phyloP scores from a whole-genome alignment of 1,140 invertebrate species.

The Drosophila elegans region DNA sequence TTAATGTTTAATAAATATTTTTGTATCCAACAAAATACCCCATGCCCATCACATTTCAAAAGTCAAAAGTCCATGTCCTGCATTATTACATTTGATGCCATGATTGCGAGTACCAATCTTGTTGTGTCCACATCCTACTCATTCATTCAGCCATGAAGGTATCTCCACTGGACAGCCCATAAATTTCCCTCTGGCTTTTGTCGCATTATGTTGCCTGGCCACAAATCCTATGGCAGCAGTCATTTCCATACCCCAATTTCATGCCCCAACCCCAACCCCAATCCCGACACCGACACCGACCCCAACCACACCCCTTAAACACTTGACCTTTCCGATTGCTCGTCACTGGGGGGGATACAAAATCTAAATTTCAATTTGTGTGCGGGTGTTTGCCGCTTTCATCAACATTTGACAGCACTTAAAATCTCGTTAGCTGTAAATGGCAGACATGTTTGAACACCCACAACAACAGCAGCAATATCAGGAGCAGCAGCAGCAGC shows the following conservation, averaged over 20 bases:
- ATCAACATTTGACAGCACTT: conserved; percentile 53
- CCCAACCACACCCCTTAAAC: background rate
- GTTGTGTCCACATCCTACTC: background rate
- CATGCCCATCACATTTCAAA: background rate
- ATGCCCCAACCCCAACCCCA: background rate
- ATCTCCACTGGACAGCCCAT: background rate
- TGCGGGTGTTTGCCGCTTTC: conserved; percentile 17
- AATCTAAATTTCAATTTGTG: conserved; percentile 32
- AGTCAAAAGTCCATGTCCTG: background rate
- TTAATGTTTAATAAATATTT: too few relatives aligned
- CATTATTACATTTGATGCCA: conserved; percentile 1
- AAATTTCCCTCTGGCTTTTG: conserved; percentile 2
- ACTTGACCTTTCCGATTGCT: conserved; percentile 16
- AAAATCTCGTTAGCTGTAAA: conserved; percentile 55
- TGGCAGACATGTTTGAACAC: conserved; percentile 41
- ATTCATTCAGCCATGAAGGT: conserved; percentile 6
- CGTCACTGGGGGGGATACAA: background rate
- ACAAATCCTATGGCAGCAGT: conserved; percentile 6
- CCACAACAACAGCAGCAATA: conserved; percentile 27
- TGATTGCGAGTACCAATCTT: background rate
- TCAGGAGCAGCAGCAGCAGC: conserved; percentile 4
- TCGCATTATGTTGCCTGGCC: conserved; percentile 13
- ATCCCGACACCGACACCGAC: too few relatives aligned
- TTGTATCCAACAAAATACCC: background rate
- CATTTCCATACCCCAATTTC: background rate